Evolutionary conservation across 2,797 vertebrate species (phyloP), one percentile per base, ranked within the genome.

Genomic region (Xyrichtys novacula): DNA sequence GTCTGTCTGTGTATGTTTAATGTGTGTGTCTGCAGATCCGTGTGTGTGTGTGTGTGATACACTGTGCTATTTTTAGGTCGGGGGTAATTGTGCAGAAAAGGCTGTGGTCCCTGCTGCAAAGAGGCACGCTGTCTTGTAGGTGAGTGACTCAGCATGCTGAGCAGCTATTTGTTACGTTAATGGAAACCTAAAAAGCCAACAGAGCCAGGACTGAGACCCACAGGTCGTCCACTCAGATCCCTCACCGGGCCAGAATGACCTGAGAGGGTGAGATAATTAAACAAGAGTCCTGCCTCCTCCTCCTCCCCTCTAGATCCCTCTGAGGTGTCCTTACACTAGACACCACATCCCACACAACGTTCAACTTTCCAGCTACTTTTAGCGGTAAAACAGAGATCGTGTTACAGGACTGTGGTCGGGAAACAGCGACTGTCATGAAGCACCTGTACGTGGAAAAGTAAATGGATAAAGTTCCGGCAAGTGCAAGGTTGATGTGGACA

Each of bases 41-140:
- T 40, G 42, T 49, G 22, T 48, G 48, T 40, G 53, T 54, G 80
- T 49, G 47, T 53, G 16, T 0, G 48, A 60, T 72, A 76, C 53
- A 4, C 67, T 22, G 57, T 5, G 56, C 76, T 84, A 83, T 87
- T 89, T 85, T 86, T 81, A 88, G 77, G 34, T 42, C 0, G 10
- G 19, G 57, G 63, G 74, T 85, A 77, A 84, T 81, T 75, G 46
- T 74, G 85, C 78, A 67, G 69, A 86, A 73, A 69, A 43, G 43
- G 42, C 75, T 65, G 59, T 25, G 62, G 77, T 87, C 79, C 77
- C 76, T 66, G 77, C 57, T 48, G 87, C 43, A 79, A 50, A 66
- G 71, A 14, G 65, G 80, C 58, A 29, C 71, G 84, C 70, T 62
- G 61, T 80, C 68, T 80, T 62, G 71, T 65, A 71, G 57, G 74